A percentile compares a stretch with the other conserved stretches of the same genome.
Evolutionary conservation across 2,113 vertebrate species (phyloP).

Genomic region (Ahaetulla prasina): DNA sequence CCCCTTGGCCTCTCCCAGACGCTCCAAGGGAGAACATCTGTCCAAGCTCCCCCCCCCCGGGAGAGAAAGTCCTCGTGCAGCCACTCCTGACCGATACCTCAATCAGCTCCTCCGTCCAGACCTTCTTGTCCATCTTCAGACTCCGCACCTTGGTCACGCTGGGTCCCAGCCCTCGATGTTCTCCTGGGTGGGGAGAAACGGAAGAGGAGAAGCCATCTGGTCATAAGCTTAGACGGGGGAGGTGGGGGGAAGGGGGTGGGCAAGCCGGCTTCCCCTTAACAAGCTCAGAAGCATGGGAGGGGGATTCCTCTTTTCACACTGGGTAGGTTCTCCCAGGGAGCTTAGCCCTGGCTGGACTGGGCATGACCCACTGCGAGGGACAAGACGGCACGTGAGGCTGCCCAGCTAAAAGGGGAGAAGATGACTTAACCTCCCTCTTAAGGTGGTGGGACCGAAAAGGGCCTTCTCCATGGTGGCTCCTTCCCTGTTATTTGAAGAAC

Average conservation of each 20-base stretch:
- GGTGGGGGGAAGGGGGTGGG: rapidly evolving
- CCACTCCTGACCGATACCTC: conserved; percentile 67
- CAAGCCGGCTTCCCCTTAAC: background rate
- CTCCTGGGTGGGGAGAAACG: conserved; percentile 69
- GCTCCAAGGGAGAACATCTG: too few relatives aligned
- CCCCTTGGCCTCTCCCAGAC: background rate
- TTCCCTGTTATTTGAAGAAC: too few relatives aligned
- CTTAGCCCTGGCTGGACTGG: background rate
- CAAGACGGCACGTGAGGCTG: too few relatives aligned
- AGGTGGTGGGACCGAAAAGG: too few relatives aligned
- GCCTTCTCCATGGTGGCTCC: too few relatives aligned
- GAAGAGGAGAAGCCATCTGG: rapidly evolving
- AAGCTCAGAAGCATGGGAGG: background rate
- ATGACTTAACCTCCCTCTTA: too few relatives aligned
- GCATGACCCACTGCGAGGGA: too few relatives aligned
- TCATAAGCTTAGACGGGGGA: rapidly evolving
- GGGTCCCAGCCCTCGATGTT: conserved; percentile 86
- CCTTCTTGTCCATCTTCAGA: conserved; percentile 94
- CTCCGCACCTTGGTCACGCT: conserved; percentile 90
- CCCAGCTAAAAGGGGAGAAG: too few relatives aligned
- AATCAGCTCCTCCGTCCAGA: conserved; percentile 91
- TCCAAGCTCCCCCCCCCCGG: rapidly evolving
- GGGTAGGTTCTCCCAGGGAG: background rate
- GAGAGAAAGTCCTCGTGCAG: background rate
- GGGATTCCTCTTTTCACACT: background rate